These are phyloP conservation scores for Mesochorus sp. DNA, from an alignment of 2,888 invertebrate species.

Conservation along the genomic window DNA sequence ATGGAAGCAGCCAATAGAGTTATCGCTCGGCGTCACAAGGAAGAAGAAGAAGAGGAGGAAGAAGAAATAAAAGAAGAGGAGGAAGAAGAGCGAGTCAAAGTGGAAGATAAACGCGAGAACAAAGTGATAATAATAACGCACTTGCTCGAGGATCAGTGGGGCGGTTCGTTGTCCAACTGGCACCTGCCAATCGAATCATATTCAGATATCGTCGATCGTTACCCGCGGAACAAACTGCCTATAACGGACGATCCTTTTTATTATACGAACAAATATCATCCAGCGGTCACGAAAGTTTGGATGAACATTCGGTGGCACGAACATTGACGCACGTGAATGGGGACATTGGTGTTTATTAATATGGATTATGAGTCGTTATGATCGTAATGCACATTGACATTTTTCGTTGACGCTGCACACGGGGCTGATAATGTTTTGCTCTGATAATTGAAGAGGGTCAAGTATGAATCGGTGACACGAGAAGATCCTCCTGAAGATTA, in stretches of 20 bases:
- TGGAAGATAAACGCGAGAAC: slow-evolving; percentile 14
- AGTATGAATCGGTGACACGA: slow-evolving; percentile 20
- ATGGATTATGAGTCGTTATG: not conserved
- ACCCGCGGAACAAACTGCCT: not conserved
- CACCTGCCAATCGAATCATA: slow-evolving; percentile 31
- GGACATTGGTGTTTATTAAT: not conserved
- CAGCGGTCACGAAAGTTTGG: slow-evolving; percentile 45
- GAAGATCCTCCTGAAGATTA: slow-evolving; percentile 1
- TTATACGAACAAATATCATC: slow-evolving; percentile 41
- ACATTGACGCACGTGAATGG: slow-evolving; percentile 30
- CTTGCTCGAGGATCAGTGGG: slow-evolving; percentile 24
- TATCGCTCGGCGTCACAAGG: slow-evolving; percentile 24
- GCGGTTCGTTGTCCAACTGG: slow-evolving; percentile 32
- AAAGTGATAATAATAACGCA: slow-evolving; percentile 29
- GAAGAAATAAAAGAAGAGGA: not conserved
- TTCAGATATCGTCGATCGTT: slow-evolving; percentile 32
- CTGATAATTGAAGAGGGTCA: not conserved
- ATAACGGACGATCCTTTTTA: not conserved
- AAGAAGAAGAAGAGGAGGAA: slow-evolving; percentile 21
- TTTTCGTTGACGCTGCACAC: not conserved
- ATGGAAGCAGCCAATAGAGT: slow-evolving; percentile 51
- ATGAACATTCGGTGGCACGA: slow-evolving; percentile 46
- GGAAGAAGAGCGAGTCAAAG: not conserved
- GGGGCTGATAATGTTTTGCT: not conserved
- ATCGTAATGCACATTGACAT: not conserved